Evolutionary conservation across 2,113 vertebrate genomes (phyloP).

Genomic region (Zosterops japonicus): DNA sequence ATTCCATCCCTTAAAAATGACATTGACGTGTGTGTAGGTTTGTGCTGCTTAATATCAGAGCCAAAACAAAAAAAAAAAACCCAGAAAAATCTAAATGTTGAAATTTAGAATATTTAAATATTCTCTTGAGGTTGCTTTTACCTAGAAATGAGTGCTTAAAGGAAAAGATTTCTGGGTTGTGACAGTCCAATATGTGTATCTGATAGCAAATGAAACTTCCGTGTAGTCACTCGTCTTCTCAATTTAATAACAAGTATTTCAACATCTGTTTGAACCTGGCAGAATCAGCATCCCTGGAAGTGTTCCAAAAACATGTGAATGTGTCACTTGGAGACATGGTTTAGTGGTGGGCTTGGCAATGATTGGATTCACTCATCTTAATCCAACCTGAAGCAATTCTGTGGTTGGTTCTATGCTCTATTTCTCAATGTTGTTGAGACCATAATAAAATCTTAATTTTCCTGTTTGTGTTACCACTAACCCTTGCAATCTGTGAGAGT

Average conservation of each 20-base stretch:
- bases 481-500: background rate
- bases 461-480: background rate
- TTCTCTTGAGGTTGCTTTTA: background rate
- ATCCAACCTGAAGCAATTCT: background rate
- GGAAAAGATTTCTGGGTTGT: background rate
- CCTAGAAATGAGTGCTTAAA: background rate
- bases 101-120: background rate
- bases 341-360: background rate
- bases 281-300: background rate
- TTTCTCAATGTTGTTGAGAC: background rate
- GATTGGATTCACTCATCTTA: background rate
- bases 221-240: background rate
- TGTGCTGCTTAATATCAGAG: background rate
- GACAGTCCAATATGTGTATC: background rate
- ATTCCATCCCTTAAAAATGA: background rate
- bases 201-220: background rate
- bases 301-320: background rate
- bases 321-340: background rate
- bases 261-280: background rate
- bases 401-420: background rate
- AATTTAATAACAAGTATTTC: background rate
- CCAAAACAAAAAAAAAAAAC: background rate
- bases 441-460: background rate
- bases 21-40: background rate
- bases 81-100: background rate